Base-by-base conservation (phyloP, 2,797 vertebrate genomes). In the Hafferia zeledoni region DNA sequence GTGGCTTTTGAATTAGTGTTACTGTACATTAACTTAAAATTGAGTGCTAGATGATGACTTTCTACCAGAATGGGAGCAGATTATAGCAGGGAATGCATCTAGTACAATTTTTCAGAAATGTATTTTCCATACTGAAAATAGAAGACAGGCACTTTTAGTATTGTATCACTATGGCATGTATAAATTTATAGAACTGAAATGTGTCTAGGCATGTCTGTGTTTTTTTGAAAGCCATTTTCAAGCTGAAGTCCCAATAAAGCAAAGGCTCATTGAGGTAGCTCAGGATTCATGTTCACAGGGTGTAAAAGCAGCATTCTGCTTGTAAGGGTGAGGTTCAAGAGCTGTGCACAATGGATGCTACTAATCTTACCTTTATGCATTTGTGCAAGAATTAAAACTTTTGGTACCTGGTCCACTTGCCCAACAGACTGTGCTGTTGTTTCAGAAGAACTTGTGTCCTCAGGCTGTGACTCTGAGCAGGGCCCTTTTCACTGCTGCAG, bases 111-210 rank as follows among this genome's bases (percentile, higher is more conserved):
- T 72, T 67, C 19, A 60, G 67, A 90, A 90, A 39, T 49, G 5
- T 30, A 13, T 92, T 91, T 94, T 95, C 89, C 74, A 39, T 92
- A 67, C 82, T 92, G 84, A 60, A 95, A 93, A 95, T 94, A 94
- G 87, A 74, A 57, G 85, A 47, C 17, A 77, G 74, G 69, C 16
- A n/a, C 16, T 83, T 92, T 24, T 60, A 67, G n/a, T 67, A 50
- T 61, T 89, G n/a, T 77, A 55, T 74, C 31, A 64, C 56, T 90
- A 52, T 5, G 11, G 46, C 24, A 83, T 74, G 85, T 95, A 64
- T 87, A 74, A 87, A 89, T 89, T 70, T 75, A 43, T 77, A 33
- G 30, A 55, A 33, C 47, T 82, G 81, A 93, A 90, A 69, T 90
- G 35, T 77, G 91, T 91, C 78, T 94, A 53, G 71, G 71, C 84